A percentile compares a stretch with the other conserved stretches of the same genome.
Evolutionary conservation across 2,113 vertebrate species (phyloP).

Genomic region (Seriola rivoliana): DNA sequence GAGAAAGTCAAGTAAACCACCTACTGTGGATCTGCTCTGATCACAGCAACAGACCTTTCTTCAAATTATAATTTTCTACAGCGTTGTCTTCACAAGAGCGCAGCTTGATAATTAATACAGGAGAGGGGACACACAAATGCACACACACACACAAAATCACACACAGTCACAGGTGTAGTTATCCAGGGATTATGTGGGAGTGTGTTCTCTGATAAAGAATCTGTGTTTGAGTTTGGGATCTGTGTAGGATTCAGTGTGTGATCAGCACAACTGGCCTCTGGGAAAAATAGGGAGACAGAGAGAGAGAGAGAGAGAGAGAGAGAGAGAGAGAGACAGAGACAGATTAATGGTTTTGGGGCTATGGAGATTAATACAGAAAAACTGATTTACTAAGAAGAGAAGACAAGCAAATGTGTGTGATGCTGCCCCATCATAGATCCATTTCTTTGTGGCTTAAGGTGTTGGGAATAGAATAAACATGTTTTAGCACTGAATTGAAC

Average conservation of each 20-base stretch:
- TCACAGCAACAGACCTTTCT: background rate
- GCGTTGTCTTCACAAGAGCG: conserved; percentile 2
- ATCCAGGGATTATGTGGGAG: conserved; percentile 73
- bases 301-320: background rate
- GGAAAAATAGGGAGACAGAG: background rate
- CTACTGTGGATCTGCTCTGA: background rate
- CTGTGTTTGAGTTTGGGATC: conserved; percentile 81
- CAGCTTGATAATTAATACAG: conserved; percentile 20
- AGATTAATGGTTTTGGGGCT: background rate
- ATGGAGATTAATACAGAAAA: conserved; percentile 13
- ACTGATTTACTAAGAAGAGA: background rate
- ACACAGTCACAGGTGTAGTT: conserved; percentile 58
- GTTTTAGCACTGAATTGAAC: background rate
- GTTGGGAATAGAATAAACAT: background rate
- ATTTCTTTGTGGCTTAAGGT: background rate
- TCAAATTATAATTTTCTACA: background rate
- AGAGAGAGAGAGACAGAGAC: too few relatives aligned
- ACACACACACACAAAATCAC: conserved; percentile 7
- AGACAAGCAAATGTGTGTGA: background rate
- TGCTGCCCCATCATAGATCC: background rate
- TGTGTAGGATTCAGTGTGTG: conserved; percentile 63
- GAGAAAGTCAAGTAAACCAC: background rate
- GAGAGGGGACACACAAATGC: background rate
- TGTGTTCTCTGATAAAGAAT: conserved; percentile 79
- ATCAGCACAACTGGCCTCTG: conserved; percentile 68